Conservation (phyloP, 2,888 invertebrate species). For the Lithophane ornitopus region DNA sequence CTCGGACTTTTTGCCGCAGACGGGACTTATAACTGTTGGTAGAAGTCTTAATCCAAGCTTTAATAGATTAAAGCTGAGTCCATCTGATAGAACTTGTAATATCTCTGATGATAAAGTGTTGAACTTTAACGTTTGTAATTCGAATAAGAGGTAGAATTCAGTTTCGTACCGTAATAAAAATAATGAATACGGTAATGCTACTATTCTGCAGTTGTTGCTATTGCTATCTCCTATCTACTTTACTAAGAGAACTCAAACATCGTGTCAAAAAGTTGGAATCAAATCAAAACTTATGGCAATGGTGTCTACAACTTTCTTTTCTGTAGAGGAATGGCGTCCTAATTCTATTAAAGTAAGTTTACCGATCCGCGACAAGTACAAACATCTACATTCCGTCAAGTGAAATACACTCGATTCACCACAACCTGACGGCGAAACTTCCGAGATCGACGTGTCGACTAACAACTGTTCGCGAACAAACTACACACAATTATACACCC, state of each 20-base stretch:
- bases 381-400: conserved; percentile 76
- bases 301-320: conserved; percentile 40
- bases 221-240: conserved; percentile 2
- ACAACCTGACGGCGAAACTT: conserved; percentile 80
- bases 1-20: conserved; percentile 31
- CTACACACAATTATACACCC: conserved; percentile 75
- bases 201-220: neutral
- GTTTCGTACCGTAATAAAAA: neutral
- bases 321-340: conserved; percentile 27
- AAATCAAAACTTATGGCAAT: conserved; percentile 50
- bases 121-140: neutral
- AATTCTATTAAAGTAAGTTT: conserved; percentile 73
- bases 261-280: conserved; percentile 24
- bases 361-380: conserved; percentile 67
- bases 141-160: neutral
- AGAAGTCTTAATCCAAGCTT: conserved; percentile 48
- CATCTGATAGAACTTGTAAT: conserved; percentile 32
- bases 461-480: conserved; percentile 76
- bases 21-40: conserved; percentile 42
- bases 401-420: conserved; percentile 80
- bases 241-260: conserved; percentile 19
- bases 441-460: conserved; percentile 80
- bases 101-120: conserved; percentile 26
- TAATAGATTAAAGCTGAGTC: conserved; percentile 39
- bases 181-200: neutral